A percentile compares a stretch with the other conserved stretches of the same genome.
These are phyloP conservation scores for Micoletzkya japonica DNA, from an alignment of 2,888 invertebrate genomes.

Conservation along the genomic window DNA sequence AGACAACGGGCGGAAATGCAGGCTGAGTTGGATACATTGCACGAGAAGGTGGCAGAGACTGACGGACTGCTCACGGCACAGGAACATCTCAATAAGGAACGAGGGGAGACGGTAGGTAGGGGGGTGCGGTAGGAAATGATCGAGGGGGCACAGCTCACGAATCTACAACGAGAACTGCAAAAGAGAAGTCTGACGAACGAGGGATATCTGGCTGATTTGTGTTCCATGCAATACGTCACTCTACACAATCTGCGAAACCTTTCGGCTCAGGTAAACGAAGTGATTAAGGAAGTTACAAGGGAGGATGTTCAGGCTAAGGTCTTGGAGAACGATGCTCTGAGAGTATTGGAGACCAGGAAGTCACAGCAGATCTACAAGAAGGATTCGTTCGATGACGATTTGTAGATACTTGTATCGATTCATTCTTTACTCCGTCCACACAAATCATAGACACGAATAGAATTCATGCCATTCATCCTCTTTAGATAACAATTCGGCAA, in stretches of 20 bases:
- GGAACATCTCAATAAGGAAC: slow-evolving; percentile 52
- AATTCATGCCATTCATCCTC: too few relatives aligned
- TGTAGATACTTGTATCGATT: not conserved
- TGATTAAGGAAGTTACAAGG: not conserved
- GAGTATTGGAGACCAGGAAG: slow-evolving; percentile 34
- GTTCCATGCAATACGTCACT: slow-evolving; percentile 67
- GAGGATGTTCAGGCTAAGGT: slow-evolving; percentile 33
- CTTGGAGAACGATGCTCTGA: slow-evolving; percentile 40
- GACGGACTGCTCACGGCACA: slow-evolving; percentile 98
- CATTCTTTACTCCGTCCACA: not conserved
- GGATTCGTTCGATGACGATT: not conserved
- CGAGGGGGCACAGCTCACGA: slow-evolving; percentile 80
- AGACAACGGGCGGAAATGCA: slow-evolving; percentile 83
- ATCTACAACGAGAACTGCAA: slow-evolving; percentile 94
- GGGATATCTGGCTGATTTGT: slow-evolving; percentile 88
- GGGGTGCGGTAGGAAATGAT: too few relatives aligned
- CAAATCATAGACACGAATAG: too few relatives aligned
- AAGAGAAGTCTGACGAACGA: slow-evolving; percentile 98
- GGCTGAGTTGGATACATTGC: slow-evolving; percentile 92
- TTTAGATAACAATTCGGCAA: too few relatives aligned
- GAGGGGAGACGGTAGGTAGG: slow-evolving; percentile 45
- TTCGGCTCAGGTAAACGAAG: slow-evolving; percentile 27
- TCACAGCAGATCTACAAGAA: slow-evolving; percentile 21
- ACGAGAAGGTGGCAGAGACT: slow-evolving; percentile 95
- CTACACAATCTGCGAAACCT: slow-evolving; percentile 52